Evolutionary conservation across 2,113 vertebrate species (phyloP).

Genomic region (Indri indri): DNA sequence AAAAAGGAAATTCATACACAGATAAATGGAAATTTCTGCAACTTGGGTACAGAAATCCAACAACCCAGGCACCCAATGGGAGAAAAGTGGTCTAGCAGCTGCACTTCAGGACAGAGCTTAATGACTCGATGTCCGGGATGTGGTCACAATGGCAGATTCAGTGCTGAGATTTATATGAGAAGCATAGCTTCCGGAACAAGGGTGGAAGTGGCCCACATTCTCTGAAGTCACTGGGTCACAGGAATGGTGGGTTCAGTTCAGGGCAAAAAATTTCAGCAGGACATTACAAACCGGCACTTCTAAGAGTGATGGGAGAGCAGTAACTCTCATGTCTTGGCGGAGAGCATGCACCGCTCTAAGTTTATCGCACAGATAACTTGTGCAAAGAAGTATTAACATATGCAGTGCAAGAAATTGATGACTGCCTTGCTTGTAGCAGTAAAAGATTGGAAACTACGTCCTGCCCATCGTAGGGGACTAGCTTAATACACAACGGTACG

Average conservation of each 20-base stretch:
- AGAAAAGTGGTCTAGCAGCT: background rate
- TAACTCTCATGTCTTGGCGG: too few relatives aligned
- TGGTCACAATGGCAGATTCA: background rate
- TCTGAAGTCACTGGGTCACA: background rate
- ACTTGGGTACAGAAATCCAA: background rate
- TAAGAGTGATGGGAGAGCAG: background rate
- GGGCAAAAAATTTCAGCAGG: background rate
- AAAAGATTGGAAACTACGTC: background rate
- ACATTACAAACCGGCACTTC: too few relatives aligned
- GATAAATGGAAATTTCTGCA: too few relatives aligned
- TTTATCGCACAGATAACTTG: background rate
- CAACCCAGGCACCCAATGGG: background rate
- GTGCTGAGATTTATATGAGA: background rate
- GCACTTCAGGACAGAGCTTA: background rate
- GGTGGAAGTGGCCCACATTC: background rate
- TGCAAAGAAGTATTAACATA: background rate
- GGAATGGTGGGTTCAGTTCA: background rate
- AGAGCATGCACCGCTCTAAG: background rate
- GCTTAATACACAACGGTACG: background rate
- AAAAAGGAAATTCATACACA: background rate
- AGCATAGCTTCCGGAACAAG: background rate
- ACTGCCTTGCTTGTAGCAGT: background rate
- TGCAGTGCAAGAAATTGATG: background rate
- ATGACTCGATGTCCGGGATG: rapidly evolving
- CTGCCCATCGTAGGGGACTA: too few relatives aligned